Evolutionary conservation across 2,113 vertebrate species (phyloP).

Genomic region (Capra hircus): DNA sequence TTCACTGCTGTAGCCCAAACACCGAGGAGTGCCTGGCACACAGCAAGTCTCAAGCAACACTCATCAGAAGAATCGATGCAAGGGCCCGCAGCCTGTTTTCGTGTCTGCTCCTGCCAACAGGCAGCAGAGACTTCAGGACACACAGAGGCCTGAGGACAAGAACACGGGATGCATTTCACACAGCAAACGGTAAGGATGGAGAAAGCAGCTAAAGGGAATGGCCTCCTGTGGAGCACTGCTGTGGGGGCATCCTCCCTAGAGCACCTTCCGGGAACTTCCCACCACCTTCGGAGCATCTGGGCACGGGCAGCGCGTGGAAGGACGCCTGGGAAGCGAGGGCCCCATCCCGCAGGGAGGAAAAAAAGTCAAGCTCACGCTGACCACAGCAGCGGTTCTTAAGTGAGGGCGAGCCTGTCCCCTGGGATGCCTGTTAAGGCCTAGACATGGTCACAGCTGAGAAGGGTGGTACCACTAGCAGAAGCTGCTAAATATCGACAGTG

Average conservation of each 20-base stretch:
- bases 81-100: background rate
- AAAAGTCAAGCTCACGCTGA: background rate
- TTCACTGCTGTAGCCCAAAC: background rate
- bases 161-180: background rate
- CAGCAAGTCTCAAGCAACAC: background rate
- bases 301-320: rapidly evolving
- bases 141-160: background rate
- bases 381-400: background rate
- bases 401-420: rapidly evolving
- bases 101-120: background rate
- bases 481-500: rapidly evolving
- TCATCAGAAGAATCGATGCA: background rate
- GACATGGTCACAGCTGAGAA: background rate
- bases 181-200: background rate
- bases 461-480: background rate
- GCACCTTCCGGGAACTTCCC: background rate
- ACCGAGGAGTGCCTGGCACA: background rate
- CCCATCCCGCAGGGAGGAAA: background rate
- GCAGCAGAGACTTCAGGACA: too few relatives aligned
- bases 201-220: rapidly evolving
- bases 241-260: background rate
- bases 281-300: rapidly evolving
- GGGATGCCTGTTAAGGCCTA: rapidly evolving
- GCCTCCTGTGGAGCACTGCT: rapidly evolving
- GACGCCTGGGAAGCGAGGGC: background rate